A percentile compares a stretch with the other conserved stretches of the same genome.
Evolutionary conservation across 2,888 invertebrate species (phyloP).

Genomic region (Agrilus biguttatus): DNA sequence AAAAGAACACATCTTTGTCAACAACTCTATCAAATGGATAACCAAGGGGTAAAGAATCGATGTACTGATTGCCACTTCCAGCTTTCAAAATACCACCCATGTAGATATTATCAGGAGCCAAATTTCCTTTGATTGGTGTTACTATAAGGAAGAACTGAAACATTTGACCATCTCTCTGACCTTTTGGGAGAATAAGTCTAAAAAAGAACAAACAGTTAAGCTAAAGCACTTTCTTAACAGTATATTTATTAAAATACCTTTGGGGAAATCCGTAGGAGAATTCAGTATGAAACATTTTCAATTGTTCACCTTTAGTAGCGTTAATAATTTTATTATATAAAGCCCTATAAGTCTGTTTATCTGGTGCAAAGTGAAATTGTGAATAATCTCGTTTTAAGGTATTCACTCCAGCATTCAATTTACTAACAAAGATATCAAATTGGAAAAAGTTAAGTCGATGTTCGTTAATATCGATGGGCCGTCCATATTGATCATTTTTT

Average conservation of each 20-base stretch:
- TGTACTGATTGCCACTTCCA: slow-evolving; percentile 11
- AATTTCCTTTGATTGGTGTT: slow-evolving; percentile 27
- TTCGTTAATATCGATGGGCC: slow-evolving; percentile 35
- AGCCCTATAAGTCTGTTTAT: slow-evolving; percentile 48
- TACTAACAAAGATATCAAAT: slow-evolving; percentile 43
- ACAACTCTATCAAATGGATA: slow-evolving; percentile 62
- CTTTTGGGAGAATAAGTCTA: slow-evolving; percentile 52
- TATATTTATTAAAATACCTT: slow-evolving; percentile 24
- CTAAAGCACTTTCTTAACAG: background rate
- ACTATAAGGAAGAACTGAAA: slow-evolving; percentile 38
- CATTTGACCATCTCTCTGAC: slow-evolving; percentile 45
- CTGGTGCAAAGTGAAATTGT: slow-evolving; percentile 49
- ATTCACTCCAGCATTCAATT: slow-evolving; percentile 49
- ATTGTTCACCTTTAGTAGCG: slow-evolving; percentile 37
- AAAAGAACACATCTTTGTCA: slow-evolving; percentile 40
- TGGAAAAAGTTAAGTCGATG: slow-evolving; percentile 45
- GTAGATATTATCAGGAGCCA: background rate
- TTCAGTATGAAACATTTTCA: slow-evolving; percentile 39
- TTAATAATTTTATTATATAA: slow-evolving; percentile 47
- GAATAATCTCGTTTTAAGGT: slow-evolving; percentile 50
- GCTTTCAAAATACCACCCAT: slow-evolving; percentile 11
- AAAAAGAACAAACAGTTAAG: slow-evolving; percentile 4
- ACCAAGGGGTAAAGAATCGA: slow-evolving; percentile 49
- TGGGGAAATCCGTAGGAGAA: slow-evolving; percentile 55
- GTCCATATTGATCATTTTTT: slow-evolving; percentile 45